Evolutionary conservation across 2,888 invertebrate species (phyloP), one percentile per base, ranked within the genome.

Genomic region (Minunthozetes semirufus): DNA sequence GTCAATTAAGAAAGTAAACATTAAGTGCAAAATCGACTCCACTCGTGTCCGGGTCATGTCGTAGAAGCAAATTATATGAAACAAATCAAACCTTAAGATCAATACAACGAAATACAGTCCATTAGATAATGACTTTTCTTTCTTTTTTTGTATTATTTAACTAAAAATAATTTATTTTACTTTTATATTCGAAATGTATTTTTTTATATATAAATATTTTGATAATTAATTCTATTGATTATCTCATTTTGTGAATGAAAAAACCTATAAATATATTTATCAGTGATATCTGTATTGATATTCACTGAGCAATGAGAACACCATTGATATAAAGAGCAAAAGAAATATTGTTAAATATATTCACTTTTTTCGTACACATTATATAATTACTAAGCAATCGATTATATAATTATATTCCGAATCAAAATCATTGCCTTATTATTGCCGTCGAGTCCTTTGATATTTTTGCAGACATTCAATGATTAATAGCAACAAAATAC

Each of bases 401-500:
- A 53, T 50, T 42, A 42, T 42, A 42, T 42, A 42, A 42, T 42
- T 42, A 42, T 42, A 42, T 42, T 42, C 8, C 42, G 42, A 42
- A 42, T 13, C 42, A 42, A 42, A n/a, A 8, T 53, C 53, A 53
- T 53, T 53, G 25, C 25, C 25, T 53, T 53, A 53, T 8, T 53
- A 53, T 53, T 22, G 1, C 4, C 19, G 11, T 50, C 50, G 17
- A 50, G 19, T 53, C 4, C 53, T 53, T 53, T 53, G 19, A 53
- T 53, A 53, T 50, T 25, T 53, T 53, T 25, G 53, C 53, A 22
- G 19, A 33, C 25, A 22, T 53, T 53, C 25, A 53, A 42, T 27
- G 19, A 25, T 19, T 61, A 17, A 61, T 61, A 27, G 29, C 61
- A 61, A 61, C 61, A 61, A 61, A 61, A 61, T 29, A 61, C 25